Conservation (phyloP, 2,888 invertebrate species). For the Oxycera nigricornis region DNA sequence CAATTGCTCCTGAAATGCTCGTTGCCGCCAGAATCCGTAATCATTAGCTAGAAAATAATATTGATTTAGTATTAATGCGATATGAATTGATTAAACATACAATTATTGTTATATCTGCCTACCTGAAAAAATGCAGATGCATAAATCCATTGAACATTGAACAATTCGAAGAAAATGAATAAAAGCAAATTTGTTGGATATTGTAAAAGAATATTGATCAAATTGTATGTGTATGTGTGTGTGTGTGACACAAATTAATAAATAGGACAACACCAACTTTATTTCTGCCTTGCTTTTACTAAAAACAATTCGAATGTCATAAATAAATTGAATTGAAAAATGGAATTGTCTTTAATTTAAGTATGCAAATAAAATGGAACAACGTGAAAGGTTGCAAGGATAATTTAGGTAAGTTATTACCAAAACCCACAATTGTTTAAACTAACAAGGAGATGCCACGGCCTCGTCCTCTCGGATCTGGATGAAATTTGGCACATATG, state of each 20-base stretch:
- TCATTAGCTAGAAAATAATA: no score
- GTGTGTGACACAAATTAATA: background rate
- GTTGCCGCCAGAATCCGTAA: no score
- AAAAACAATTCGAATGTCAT: background rate
- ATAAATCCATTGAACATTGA: background rate
- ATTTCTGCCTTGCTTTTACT: conserved; percentile 20
- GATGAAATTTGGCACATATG: no score
- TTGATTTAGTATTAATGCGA: no score
- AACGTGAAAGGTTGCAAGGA: no score
- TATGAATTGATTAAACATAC: background rate
- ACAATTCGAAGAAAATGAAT: background rate
- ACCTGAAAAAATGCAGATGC: background rate
- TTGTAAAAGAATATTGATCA: background rate
- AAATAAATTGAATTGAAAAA: background rate
- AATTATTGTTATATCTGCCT: conserved; percentile 3
- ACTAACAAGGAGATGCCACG: no score
- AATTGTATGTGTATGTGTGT: background rate
- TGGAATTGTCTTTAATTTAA: no score
- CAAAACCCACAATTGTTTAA: no score
- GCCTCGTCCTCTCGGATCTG: no score
- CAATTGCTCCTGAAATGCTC: no score
- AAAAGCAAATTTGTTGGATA: background rate
- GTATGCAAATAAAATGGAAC: no score
- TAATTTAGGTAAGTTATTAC: no score
- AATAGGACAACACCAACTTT: conserved; percentile 9